phyloP scores from a whole-genome alignment of 1,140 invertebrate genomes.

The Drosophila cardini region DNA sequence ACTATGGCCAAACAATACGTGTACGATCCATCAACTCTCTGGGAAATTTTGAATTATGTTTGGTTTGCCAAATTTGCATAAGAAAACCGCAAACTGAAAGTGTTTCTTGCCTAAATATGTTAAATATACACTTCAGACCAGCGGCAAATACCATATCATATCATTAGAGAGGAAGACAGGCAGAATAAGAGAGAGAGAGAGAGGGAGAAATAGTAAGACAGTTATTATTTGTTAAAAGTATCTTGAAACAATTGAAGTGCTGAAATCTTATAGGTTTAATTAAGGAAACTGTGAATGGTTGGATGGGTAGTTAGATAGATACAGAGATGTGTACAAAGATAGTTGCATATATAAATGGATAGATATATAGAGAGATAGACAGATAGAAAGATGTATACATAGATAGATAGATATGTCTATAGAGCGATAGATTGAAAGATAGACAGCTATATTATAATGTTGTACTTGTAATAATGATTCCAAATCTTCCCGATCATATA shows the following conservation, averaged over 20 bases:
- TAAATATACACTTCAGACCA: constrained; percentile 10
- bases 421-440: too few species aligned
- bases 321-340: too few species aligned
- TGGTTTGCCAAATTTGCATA: constrained; percentile 40
- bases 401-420: too few species aligned
- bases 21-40: constrained; percentile 29
- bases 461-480: too few species aligned
- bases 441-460: too few species aligned
- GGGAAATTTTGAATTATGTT: constrained; percentile 39
- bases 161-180: not conserved
- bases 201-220: not conserved
- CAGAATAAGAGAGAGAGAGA: not conserved
- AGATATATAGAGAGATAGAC: too few species aligned
- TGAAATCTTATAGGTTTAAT: too few species aligned
- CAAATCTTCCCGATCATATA: too few species aligned
- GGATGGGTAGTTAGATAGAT: too few species aligned
- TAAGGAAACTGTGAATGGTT: too few species aligned
- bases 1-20: not conserved
- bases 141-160: constrained; percentile 6
- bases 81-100: constrained; percentile 22
- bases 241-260: not conserved
- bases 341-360: too few species aligned
- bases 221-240: not conserved
- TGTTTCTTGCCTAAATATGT: constrained; percentile 10
- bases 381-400: too few species aligned